Evolutionary conservation across 2,888 invertebrate genomes (phyloP).

Genomic region (Clivina fossor): DNA sequence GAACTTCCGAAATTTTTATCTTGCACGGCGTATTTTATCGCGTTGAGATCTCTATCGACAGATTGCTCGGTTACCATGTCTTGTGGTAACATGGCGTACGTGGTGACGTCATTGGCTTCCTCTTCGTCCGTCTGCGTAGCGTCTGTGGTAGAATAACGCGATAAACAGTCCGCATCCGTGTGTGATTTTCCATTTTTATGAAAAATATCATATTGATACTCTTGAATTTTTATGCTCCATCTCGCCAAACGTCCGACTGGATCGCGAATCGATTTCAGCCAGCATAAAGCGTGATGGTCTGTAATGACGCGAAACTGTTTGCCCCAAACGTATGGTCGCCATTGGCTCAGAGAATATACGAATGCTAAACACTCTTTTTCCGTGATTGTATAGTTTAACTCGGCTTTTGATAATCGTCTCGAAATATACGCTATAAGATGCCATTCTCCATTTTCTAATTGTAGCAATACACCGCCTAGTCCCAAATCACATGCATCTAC

Average conservation of each 20-base stretch:
- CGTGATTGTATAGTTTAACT: slow-evolving; percentile 32
- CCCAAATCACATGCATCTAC: slow-evolving; percentile 47
- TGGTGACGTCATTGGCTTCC: slow-evolving; percentile 1
- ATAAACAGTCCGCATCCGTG: slow-evolving; percentile 30
- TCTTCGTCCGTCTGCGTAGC: slow-evolving; percentile 4
- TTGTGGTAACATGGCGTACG: slow-evolving; percentile 9
- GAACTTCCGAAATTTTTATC: slow-evolving; percentile 27
- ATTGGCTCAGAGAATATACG: slow-evolving; percentile 11
- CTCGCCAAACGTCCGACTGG: slow-evolving; percentile 29
- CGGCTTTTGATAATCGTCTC: slow-evolving; percentile 22
- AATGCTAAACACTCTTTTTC: slow-evolving; percentile 28
- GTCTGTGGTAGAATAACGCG: not conserved
- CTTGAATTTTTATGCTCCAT: slow-evolving; percentile 34
- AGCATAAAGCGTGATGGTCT: slow-evolving; percentile 30
- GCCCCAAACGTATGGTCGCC: slow-evolving; percentile 15
- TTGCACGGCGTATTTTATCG: slow-evolving; percentile 32
- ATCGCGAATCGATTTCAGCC: slow-evolving; percentile 19
- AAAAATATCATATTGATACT: slow-evolving; percentile 34
- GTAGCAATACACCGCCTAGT: slow-evolving; percentile 45
- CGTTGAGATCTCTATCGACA: slow-evolving; percentile 23
- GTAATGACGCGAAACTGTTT: slow-evolving; percentile 6
- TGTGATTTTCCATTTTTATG: slow-evolving; percentile 32
- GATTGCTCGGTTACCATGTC: slow-evolving; percentile 35
- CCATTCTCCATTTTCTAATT: slow-evolving; percentile 43
- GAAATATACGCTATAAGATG: slow-evolving; percentile 45